Conservation (phyloP, 1,140 invertebrate genomes). For the Oscheius sp. region DNA sequence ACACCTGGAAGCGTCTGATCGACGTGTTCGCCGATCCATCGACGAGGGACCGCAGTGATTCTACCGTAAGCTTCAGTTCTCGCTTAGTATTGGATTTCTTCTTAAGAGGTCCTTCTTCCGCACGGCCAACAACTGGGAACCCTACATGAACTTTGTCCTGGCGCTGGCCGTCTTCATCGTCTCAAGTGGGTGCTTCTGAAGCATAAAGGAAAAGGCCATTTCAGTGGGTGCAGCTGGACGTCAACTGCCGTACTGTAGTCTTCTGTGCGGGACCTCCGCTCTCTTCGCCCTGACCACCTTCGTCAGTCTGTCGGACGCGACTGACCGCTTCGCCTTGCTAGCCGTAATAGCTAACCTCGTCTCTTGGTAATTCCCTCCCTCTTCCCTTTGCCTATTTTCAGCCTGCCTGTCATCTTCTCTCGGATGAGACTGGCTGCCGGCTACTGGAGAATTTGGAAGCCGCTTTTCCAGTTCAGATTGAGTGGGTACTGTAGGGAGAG, state of each 20-base stretch:
- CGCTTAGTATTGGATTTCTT: too few relatives aligned
- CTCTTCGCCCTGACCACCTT: slow-evolving; percentile 48
- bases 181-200: slow-evolving; percentile 33
- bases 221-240: slow-evolving; percentile 29
- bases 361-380: slow-evolving; percentile 44
- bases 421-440: slow-evolving; percentile 45
- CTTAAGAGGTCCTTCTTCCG: slow-evolving; percentile 15
- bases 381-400: slow-evolving; percentile 27
- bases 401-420: slow-evolving; percentile 45
- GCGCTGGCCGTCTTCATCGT: slow-evolving; percentile 50
- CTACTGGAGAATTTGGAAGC: slow-evolving; percentile 47
- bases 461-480: slow-evolving; percentile 45
- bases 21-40: not conserved
- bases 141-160: slow-evolving; percentile 51
- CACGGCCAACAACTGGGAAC: slow-evolving; percentile 40
- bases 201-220: not conserved
- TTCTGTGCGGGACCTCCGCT: slow-evolving; percentile 49
- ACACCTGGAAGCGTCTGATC: not conserved
- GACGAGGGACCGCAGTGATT: slow-evolving; percentile 1
- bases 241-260: slow-evolving; percentile 45
- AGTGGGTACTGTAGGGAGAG: slow-evolving; percentile 21
- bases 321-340: slow-evolving; percentile 44
- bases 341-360: slow-evolving; percentile 47
- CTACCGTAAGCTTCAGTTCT: too few relatives aligned
- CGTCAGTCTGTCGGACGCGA: slow-evolving; percentile 44